Percentiles rank a stretch among this genome's conserved stretches.
Conservation (phyloP, 1,140 invertebrate genomes). For the Leguminivora glycinivorella region DNA sequence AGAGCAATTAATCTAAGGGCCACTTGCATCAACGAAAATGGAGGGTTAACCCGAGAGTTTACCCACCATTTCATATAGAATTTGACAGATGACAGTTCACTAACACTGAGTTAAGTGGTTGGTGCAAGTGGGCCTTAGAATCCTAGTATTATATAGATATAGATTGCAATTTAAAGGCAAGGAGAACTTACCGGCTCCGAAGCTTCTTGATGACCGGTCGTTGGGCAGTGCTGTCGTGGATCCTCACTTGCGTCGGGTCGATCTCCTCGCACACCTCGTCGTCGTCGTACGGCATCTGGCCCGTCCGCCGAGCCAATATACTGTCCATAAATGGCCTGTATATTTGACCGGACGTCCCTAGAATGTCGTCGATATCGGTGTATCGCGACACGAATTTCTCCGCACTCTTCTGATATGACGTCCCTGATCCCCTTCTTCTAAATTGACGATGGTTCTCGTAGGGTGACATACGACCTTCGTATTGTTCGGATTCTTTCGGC, state of each 20-base stretch:
- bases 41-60: too few relatives aligned
- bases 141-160: too few relatives aligned
- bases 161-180: too few relatives aligned
- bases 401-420: slow-evolving; percentile 58
- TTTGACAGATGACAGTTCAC: too few relatives aligned
- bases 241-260: slow-evolving; percentile 85
- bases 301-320: slow-evolving; percentile 71
- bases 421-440: slow-evolving; percentile 49
- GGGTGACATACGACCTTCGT: slow-evolving; percentile 80
- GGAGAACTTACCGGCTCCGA: slow-evolving; percentile 62
- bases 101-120: too few relatives aligned
- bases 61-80: too few relatives aligned
- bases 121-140: too few relatives aligned
- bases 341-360: slow-evolving; percentile 82
- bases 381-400: slow-evolving; percentile 86
- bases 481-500: slow-evolving; percentile 74
- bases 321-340: slow-evolving; percentile 82
- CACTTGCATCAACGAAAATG: too few relatives aligned
- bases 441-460: slow-evolving; percentile 84
- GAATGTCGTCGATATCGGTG: slow-evolving; percentile 90
- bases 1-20: too few relatives aligned
- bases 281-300: slow-evolving; percentile 62
- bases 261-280: slow-evolving; percentile 82
- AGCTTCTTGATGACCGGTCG: slow-evolving; percentile 83
- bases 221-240: slow-evolving; percentile 87